Conservation (phyloP, 2,797 vertebrate genomes). For the Ctenopoma kingsleyae region DNA sequence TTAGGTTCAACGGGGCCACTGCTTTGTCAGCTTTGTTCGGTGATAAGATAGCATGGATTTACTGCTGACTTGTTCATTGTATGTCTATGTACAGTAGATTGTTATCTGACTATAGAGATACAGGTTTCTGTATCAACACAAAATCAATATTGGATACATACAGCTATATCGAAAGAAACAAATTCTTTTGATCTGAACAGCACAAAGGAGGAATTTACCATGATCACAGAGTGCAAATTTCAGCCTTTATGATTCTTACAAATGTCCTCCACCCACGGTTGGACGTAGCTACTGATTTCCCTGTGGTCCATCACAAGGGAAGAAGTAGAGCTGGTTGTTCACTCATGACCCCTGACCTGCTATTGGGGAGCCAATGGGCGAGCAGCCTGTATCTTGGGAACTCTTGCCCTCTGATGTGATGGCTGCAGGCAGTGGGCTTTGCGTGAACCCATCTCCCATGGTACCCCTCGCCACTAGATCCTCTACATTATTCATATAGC, state of each 20-base stretch:
- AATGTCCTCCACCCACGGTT: conserved; percentile 79
- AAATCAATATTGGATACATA: conserved; percentile 22
- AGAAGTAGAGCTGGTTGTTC: conserved; percentile 77
- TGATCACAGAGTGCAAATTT: conserved; percentile 77
- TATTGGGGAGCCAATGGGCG: conserved; percentile 72
- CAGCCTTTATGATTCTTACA: conserved; percentile 77
- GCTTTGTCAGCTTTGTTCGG: conserved; percentile 8
- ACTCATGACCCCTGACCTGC: conserved; percentile 79
- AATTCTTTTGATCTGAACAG: conserved; percentile 46
- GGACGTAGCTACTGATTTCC: conserved; percentile 74
- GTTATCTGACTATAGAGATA: not conserved
- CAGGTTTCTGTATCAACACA: conserved; percentile 12
- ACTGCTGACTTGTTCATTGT: conserved; percentile 13
- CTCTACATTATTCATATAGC: conserved; percentile 84
- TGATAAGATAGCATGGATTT: conserved; percentile 4
- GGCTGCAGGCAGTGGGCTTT: conserved; percentile 86
- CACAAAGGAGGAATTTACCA: conserved; percentile 62
- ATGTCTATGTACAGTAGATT: not conserved
- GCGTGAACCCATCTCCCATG: conserved; percentile 78
- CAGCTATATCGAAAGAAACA: conserved; percentile 31
- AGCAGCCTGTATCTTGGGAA: conserved; percentile 74
- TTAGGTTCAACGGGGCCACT: conserved; percentile 3
- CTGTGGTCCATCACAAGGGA: conserved; percentile 75
- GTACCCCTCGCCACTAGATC: conserved; percentile 82
- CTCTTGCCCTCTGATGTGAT: conserved; percentile 84